phyloP scores from a whole-genome alignment of 2,888 invertebrate species.

The Poecilus cupreus region DNA sequence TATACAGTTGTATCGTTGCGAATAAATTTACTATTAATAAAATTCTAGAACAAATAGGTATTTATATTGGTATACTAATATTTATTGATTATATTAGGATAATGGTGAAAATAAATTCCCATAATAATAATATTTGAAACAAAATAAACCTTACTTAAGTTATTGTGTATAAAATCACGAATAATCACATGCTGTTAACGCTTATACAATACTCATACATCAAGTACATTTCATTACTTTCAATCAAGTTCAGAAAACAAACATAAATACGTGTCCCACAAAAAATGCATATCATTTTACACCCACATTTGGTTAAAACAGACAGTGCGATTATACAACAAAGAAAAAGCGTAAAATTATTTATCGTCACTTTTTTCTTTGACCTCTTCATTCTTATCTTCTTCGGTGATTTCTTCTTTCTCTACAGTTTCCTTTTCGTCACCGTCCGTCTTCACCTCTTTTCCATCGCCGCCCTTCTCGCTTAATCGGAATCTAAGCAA shows the following conservation, averaged over 20 bases:
- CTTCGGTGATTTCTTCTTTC: constrained; percentile 60
- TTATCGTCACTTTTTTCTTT: constrained; percentile 53
- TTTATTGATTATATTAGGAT: neutral
- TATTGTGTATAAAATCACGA: constrained; percentile 36
- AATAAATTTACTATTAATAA: neutral
- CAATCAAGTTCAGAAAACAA: neutral
- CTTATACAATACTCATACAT: constrained; percentile 1
- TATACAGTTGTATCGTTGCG: constrained; percentile 18
- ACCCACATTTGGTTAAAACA: constrained; percentile 1
- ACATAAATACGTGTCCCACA: constrained; percentile 17
- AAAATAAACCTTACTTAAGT: neutral
- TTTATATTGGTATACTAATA: neutral
- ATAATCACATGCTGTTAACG: constrained; percentile 10
- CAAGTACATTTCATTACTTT: neutral
- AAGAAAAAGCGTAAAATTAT: neutral
- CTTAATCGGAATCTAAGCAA: constrained; percentile 69
- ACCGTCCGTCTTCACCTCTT: constrained; percentile 58
- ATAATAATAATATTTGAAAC: neutral
- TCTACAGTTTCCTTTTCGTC: constrained; percentile 56
- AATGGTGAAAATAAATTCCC: neutral
- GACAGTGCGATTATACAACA: constrained; percentile 13
- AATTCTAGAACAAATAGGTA: neutral
- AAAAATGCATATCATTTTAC: neutral
- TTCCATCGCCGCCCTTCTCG: constrained; percentile 69
- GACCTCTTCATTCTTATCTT: constrained; percentile 57